These are phyloP conservation scores for Diacarnus erythraeanus DNA, from an alignment of 37 sponge, comb jelly and placozoan species.

Conservation along the genomic window DNA sequence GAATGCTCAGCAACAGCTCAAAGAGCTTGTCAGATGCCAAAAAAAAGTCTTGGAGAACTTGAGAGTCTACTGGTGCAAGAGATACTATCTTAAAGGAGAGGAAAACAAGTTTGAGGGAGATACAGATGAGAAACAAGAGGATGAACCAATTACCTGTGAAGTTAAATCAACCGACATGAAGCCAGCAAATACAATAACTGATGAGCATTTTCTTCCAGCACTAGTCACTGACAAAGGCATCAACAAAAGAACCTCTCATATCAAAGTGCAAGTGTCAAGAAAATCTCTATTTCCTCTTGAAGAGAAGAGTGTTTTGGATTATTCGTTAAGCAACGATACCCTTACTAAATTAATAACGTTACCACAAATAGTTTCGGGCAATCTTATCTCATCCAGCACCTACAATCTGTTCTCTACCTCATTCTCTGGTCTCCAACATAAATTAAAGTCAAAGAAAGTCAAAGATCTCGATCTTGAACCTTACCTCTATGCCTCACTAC, in stretches of 20 bases:
- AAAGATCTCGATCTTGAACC: background rate
- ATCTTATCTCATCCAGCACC: background rate
- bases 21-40: slow-evolving; percentile 7
- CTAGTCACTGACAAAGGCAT: background rate
- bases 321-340: background rate
- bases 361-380: background rate
- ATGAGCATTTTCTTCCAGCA: background rate
- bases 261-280: background rate
- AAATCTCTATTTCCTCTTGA: background rate
- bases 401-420: background rate
- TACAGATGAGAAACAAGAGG: background rate
- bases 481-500: slow-evolving; percentile 50
- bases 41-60: slow-evolving; percentile 1
- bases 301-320: background rate
- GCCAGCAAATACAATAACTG: background rate
- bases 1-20: background rate
- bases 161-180: background rate
- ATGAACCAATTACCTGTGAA: background rate
- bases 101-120: background rate
- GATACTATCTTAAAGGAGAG: slow-evolving; percentile 11
- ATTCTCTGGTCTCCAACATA: background rate
- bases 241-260: background rate
- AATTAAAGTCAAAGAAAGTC: background rate
- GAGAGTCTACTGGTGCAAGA: slow-evolving; percentile 40
- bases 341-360: background rate